Percentiles rank a stretch among this genome's conserved stretches.
These are phyloP conservation scores for Patiria pectinifera DNA, from an alignment of 53 echinoderm and acorn worm genomes.

Conservation along the genomic window DNA sequence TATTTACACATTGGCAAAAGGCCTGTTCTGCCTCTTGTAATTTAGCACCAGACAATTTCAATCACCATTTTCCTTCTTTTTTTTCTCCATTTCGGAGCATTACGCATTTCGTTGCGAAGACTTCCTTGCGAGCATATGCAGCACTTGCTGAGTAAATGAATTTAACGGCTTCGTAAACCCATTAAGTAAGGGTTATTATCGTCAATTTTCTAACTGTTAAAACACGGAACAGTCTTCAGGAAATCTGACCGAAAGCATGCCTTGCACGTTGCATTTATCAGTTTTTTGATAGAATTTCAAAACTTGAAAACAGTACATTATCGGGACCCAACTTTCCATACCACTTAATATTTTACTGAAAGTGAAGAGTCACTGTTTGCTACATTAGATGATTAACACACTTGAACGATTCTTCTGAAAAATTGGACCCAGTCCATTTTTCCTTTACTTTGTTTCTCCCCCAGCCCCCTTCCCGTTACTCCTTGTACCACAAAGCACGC, in stretches of 20 bases:
- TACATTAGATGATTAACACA: too few relatives aligned
- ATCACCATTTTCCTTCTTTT: not conserved
- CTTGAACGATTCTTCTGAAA: too few relatives aligned
- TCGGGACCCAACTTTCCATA: too few relatives aligned
- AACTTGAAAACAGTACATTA: too few relatives aligned
- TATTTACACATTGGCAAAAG: conserved; percentile 29
- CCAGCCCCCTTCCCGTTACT: too few relatives aligned
- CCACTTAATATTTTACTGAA: too few relatives aligned
- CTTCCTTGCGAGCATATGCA: not conserved
- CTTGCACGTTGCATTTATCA: too few relatives aligned
- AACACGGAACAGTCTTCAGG: not conserved
- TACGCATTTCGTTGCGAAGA: not conserved
- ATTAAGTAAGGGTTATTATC: not conserved
- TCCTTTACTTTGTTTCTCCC: not conserved
- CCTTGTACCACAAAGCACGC: too few relatives aligned
- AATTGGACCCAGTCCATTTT: too few relatives aligned
- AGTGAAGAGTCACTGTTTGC: too few relatives aligned
- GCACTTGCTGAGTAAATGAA: not conserved
- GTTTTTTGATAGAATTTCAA: too few relatives aligned
- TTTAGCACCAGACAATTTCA: conserved; percentile 26
- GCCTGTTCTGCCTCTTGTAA: not conserved
- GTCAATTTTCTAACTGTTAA: not conserved
- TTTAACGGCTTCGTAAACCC: not conserved
- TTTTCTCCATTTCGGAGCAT: not conserved
- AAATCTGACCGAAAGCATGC: not conserved